These are phyloP conservation scores for Myzus persicae DNA, from an alignment of 1,140 invertebrate genomes.

Conservation along the genomic window DNA sequence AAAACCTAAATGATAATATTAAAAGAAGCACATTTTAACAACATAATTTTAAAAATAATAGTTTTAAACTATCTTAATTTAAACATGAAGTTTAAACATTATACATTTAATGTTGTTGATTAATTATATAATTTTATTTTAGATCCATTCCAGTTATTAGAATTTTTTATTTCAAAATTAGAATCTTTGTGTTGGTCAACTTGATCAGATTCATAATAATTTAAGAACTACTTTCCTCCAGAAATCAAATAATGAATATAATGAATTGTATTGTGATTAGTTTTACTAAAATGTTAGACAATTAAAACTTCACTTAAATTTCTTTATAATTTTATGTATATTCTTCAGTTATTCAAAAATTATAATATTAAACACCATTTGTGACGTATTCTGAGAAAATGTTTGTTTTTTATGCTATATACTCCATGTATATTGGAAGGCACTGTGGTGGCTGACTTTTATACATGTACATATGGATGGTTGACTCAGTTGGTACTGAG, in stretches of 20 bases:
- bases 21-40: neutral
- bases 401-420: too few relatives aligned
- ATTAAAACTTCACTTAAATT: too few relatives aligned
- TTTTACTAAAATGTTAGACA: neutral
- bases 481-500: too few relatives aligned
- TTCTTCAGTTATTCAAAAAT: too few relatives aligned
- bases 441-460: too few relatives aligned
- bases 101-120: neutral
- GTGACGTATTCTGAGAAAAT: too few relatives aligned
- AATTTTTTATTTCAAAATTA: neutral
- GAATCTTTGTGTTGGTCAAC: neutral
- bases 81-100: too few relatives aligned
- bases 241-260: neutral
- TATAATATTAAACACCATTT: too few relatives aligned
- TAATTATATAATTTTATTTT: neutral
- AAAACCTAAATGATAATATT: neutral
- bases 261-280: neutral
- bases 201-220: neutral
- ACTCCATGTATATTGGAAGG: too few relatives aligned
- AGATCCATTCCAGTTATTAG: neutral
- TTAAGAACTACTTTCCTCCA: neutral
- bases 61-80: too few relatives aligned
- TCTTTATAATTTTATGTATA: too few relatives aligned
- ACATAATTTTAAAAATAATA: neutral
- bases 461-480: too few relatives aligned